Percentiles rank a stretch among this genome's conserved stretches.
Evolutionary conservation across 2,797 vertebrate species (phyloP).

Genomic region (Poecilia picta): DNA sequence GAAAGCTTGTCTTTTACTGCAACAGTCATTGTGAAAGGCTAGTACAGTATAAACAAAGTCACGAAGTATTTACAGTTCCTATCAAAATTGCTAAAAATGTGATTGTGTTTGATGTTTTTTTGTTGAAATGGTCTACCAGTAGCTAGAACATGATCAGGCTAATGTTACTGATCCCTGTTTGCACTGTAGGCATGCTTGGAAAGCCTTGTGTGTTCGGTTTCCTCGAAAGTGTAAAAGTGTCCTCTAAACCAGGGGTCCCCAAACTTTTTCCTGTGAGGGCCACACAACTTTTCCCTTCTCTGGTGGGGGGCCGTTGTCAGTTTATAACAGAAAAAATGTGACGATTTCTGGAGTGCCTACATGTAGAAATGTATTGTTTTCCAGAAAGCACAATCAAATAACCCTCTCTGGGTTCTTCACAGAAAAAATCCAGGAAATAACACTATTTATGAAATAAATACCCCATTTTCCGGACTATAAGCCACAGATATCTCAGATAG

Average conservation of each 20-base stretch:
- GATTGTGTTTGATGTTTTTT: neutral
- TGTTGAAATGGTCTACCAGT: neutral
- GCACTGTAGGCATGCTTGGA: neutral
- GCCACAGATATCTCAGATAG: too few species aligned
- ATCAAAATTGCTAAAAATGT: neutral
- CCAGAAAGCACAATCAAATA: too few species aligned
- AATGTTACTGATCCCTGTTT: conserved; percentile 6
- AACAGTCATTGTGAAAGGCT: neutral
- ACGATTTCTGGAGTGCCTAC: too few species aligned
- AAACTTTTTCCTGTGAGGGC: too few species aligned
- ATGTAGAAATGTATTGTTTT: too few species aligned
- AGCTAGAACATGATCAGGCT: conserved; percentile 4
- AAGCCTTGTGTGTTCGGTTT: conserved; percentile 28
- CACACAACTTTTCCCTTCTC: too few species aligned
- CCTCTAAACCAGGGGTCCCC: neutral
- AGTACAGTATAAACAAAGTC: neutral
- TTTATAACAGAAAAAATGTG: too few species aligned
- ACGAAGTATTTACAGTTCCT: neutral
- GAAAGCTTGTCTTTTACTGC: neutral
- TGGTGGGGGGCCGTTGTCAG: too few species aligned
- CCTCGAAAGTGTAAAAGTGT: conserved; percentile 36
- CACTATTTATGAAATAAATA: too few species aligned
- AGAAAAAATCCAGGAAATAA: too few species aligned
- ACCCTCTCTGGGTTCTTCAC: too few species aligned
- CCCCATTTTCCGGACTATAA: too few species aligned